phyloP scores from a whole-genome alignment of 2,797 vertebrate species.

The Champsocephalus esox region DNA sequence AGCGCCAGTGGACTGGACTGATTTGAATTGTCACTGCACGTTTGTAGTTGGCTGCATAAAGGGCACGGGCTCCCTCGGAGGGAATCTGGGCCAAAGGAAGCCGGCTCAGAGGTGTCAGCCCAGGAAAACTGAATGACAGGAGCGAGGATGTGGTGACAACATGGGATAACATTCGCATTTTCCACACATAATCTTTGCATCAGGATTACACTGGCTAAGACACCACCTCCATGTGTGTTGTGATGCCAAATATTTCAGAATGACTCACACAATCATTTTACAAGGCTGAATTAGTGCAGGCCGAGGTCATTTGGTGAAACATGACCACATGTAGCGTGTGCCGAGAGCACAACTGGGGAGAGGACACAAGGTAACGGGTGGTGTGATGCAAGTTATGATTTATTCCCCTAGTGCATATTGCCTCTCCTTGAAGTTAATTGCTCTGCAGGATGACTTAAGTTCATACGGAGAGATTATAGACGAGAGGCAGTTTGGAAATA shows the following conservation, averaged over 20 bases:
- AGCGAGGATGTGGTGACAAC: slow-evolving; percentile 39
- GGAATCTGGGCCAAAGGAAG: slow-evolving; percentile 64
- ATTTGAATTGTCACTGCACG: slow-evolving; percentile 75
- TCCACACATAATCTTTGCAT: slow-evolving; percentile 38
- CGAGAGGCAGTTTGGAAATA: slow-evolving; percentile 53
- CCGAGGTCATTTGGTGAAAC: slow-evolving; percentile 33
- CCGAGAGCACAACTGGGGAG: slow-evolving; percentile 46
- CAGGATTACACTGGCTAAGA: slow-evolving; percentile 45
- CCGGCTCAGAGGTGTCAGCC: slow-evolving; percentile 49
- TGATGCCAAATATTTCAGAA: slow-evolving; percentile 36
- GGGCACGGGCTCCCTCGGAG: slow-evolving; percentile 54
- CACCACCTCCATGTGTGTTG: background rate
- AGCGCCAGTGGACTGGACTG: slow-evolving; percentile 71
- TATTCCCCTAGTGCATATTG: slow-evolving; percentile 34
- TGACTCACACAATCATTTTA: slow-evolving; percentile 39
- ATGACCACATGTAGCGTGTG: slow-evolving; percentile 42
- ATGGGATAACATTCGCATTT: slow-evolving; percentile 34
- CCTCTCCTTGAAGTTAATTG: slow-evolving; percentile 33
- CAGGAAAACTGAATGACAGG: slow-evolving; percentile 42
- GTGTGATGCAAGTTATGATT: slow-evolving; percentile 10
- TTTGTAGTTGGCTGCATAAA: slow-evolving; percentile 61
- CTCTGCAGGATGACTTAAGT: slow-evolving; percentile 50
- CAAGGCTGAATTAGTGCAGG: slow-evolving; percentile 22
- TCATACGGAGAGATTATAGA: slow-evolving; percentile 52
- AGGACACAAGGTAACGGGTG: slow-evolving; percentile 26